Evolutionary conservation across 2,797 vertebrate genomes (phyloP), one percentile per base, ranked within the genome.

Genomic region (Crotalus adamanteus): DNA sequence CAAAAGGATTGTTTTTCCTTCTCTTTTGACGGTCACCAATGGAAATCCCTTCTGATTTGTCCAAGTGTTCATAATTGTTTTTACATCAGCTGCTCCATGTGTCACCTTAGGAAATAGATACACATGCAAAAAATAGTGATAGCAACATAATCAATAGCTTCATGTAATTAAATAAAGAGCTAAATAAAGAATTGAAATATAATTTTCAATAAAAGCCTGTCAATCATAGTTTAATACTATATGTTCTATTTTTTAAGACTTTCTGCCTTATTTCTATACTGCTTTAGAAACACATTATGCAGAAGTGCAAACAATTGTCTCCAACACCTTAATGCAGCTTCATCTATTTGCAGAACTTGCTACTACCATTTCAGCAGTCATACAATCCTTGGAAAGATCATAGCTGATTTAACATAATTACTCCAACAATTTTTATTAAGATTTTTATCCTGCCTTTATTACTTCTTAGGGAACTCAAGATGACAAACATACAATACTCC

Each of bases 61-160:
- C 99, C 99, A 99, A 0, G 98, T 98, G 95, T 97, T 98, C 99
- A 99, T 99, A 97, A 99, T 98, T 95, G 98, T 98, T 53, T 98
- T 98, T 88, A 99, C 98, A 93, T 98, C 98, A 90, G 97, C 92
- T 6, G 97, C 97, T 92, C 97, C 97, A 22, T 96, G 96, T 26
- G 98, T 98, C 86, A 98, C 94, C 96, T 99, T 96, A 0, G 90
- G 93, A 96, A 65, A 56, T 3, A 85, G 3, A 89, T 51, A 95
- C 73, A 88, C 0, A 92, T 85, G 91, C 59, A 4, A 91, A 93
- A 59, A 51, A 87, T n/a, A 51, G 87, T 0, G 88, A 83, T 0
- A 25, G 12, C 12, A 91, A 86, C 4, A 0, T 1, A 56, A 7
- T 94, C 93, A 9, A 73, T 31, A 92, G 20, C 94, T 92, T 3